phyloP scores from a whole-genome alignment of 2,113 vertebrate genomes.

The Maccullochella peelii region DNA sequence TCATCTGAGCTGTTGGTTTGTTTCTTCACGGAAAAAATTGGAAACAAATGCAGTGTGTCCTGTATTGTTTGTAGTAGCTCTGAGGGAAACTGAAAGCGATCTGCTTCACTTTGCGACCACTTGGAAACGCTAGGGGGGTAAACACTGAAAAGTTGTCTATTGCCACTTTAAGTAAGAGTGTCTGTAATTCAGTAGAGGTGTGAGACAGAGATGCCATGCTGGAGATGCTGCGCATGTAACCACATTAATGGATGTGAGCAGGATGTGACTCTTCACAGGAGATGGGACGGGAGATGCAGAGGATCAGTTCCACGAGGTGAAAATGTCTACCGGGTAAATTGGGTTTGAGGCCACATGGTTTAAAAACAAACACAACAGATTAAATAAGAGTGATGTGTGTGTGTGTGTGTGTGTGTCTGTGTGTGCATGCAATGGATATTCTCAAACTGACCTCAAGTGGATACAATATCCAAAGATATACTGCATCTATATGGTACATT shows the following conservation, averaged over 20 bases:
- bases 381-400: background rate
- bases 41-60: no score
- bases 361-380: conserved; percentile 7
- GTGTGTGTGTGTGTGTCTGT: conserved; percentile 8
- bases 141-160: no score
- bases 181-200: conserved; percentile 1
- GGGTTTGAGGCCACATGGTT: conserved; percentile 24
- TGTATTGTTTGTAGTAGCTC: no score
- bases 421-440: background rate
- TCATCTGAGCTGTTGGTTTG: no score
- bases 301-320: conserved; percentile 6
- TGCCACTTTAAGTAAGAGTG: no score
- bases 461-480: background rate
- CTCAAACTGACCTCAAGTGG: background rate
- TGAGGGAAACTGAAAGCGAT: no score
- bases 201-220: conserved; percentile 26
- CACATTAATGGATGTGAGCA: conserved; percentile 31
- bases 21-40: no score
- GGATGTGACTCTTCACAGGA: conserved; percentile 33
- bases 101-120: no score
- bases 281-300: conserved; percentile 14
- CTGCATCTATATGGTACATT: background rate
- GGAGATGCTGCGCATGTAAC: conserved; percentile 27
- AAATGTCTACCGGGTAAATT: conserved; percentile 20
- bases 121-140: no score